A percentile compares a stretch with the other conserved stretches of the same genome.
phyloP scores from a whole-genome alignment of 2,888 invertebrate species.

The Achlya flavicornis region DNA sequence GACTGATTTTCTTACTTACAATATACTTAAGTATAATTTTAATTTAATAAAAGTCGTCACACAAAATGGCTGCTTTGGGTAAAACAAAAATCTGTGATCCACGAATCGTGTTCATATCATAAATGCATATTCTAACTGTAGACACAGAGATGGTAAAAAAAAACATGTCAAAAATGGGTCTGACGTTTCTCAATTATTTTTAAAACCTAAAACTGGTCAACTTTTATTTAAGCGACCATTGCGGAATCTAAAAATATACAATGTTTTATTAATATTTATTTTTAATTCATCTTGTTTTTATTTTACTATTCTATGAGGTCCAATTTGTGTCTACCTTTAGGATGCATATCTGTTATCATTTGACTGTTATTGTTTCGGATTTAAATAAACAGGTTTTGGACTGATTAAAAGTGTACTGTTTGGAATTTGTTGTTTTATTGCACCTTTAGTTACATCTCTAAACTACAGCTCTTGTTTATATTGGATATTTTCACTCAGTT shows the following conservation, averaged over 20 bases:
- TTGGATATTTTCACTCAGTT: too few relatives aligned
- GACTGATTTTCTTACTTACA: background rate
- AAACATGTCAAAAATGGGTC: too few relatives aligned
- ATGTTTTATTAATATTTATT: too few relatives aligned
- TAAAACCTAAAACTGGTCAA: too few relatives aligned
- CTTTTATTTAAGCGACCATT: too few relatives aligned
- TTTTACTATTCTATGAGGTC: too few relatives aligned
- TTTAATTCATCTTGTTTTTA: too few relatives aligned
- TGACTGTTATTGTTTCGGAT: constrained; percentile 53
- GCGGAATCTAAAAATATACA: too few relatives aligned
- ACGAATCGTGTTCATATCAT: constrained; percentile 62
- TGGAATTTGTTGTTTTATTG: constrained; percentile 46
- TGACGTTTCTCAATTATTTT: too few relatives aligned
- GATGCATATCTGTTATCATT: constrained; percentile 25
- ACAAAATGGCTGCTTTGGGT: constrained; percentile 33
- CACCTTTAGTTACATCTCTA: background rate
- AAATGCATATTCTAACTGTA: constrained; percentile 6
- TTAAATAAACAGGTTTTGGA: constrained; percentile 54
- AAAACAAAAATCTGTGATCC: constrained; percentile 54
- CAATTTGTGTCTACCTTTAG: constrained; percentile 4
- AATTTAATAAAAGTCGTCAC: constrained; percentile 34
- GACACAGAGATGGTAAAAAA: background rate
- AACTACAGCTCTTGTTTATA: too few relatives aligned
- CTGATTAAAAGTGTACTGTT: constrained; percentile 68
- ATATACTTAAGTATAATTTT: background rate